Conservation (phyloP, 2,797 vertebrate species). For the Schizopygopsis malacanthus region DNA sequence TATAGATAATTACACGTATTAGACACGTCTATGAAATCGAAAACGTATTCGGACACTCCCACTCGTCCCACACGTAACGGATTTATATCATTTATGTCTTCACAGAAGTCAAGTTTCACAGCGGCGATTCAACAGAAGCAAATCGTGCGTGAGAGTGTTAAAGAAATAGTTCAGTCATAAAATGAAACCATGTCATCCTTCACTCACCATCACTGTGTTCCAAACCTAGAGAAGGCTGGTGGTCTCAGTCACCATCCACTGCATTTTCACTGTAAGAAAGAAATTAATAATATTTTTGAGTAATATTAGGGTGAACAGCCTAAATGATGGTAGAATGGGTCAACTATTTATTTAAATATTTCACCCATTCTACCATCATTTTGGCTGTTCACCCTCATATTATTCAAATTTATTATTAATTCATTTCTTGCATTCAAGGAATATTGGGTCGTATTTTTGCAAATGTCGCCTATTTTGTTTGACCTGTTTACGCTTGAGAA, state of each 20-base stretch:
- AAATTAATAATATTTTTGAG: not conserved
- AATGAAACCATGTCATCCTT: not conserved
- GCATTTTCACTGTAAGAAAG: not conserved
- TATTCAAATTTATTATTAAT: no score
- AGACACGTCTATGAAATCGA: not conserved
- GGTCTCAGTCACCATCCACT: not conserved
- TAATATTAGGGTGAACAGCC: not conserved
- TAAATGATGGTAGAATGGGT: not conserved
- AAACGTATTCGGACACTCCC: not conserved
- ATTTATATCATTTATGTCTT: not conserved
- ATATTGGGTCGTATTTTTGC: not conserved
- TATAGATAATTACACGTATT: not conserved
- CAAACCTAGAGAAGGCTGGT: not conserved
- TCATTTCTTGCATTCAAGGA: no score
- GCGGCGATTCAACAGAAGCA: not conserved
- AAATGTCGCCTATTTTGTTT: not conserved
- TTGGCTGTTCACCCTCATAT: no score
- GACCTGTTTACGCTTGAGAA: not conserved
- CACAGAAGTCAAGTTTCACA: conserved; percentile 36
- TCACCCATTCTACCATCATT: no score
- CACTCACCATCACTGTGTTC: not conserved
- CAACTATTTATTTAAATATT: not conserved
- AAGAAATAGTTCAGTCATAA: not conserved
- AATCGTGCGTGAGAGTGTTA: not conserved
- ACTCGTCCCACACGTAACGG: not conserved